phyloP scores from a whole-genome alignment of 2,113 vertebrate species.

The Polypterus bichir region DNA sequence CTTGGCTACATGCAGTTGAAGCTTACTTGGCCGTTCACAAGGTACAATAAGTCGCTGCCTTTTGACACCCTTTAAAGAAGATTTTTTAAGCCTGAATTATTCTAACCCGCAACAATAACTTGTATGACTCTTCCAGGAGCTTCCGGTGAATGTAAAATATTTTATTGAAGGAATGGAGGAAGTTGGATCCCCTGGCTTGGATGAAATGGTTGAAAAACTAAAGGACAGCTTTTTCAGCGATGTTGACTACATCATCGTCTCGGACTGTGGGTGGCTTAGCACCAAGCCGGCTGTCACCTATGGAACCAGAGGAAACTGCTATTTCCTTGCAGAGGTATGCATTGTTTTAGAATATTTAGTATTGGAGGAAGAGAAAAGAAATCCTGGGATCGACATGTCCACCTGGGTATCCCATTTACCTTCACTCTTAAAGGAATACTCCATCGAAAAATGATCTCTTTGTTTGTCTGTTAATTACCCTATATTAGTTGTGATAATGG shows the following conservation, averaged over 20 bases:
- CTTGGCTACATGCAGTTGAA: slow-evolving; percentile 61
- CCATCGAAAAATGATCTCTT: too few relatives aligned
- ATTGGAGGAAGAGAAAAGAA: not conserved
- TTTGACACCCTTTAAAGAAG: slow-evolving; percentile 1
- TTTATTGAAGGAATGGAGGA: slow-evolving; percentile 70
- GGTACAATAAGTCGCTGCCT: slow-evolving; percentile 26
- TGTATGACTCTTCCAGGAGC: slow-evolving; percentile 33
- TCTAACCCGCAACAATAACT: not conserved
- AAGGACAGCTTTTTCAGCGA: slow-evolving; percentile 58
- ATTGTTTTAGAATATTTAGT: not conserved
- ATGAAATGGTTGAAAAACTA: slow-evolving; percentile 46
- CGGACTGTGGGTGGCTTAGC: slow-evolving; percentile 61
- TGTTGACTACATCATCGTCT: slow-evolving; percentile 60
- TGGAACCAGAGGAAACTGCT: slow-evolving; percentile 64
- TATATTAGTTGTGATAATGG: too few relatives aligned
- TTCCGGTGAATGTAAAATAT: slow-evolving; percentile 65
- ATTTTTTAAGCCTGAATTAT: not conserved
- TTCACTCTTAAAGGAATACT: too few relatives aligned
- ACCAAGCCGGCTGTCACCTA: slow-evolving; percentile 56
- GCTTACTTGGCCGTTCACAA: slow-evolving; percentile 46
- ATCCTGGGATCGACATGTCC: not conserved
- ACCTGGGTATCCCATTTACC: not conserved
- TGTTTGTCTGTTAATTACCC: too few relatives aligned
- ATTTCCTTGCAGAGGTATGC: slow-evolving; percentile 58
- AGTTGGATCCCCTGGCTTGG: slow-evolving; percentile 55